phyloP scores from a whole-genome alignment of 2,888 invertebrate species.

The Brenthis hecate region DNA sequence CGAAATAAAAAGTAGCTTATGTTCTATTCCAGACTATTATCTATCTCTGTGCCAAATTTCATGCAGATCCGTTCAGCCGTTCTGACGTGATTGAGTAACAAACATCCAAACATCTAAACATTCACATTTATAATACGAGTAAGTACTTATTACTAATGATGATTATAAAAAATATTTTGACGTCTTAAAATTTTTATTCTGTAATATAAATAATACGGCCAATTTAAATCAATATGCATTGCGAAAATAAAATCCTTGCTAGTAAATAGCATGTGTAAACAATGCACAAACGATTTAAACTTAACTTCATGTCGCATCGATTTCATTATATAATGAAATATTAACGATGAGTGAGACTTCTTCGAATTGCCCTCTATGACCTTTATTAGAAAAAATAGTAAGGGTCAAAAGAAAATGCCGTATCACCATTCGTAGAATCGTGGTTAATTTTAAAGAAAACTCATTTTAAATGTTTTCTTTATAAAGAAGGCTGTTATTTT shows the following conservation, averaged over 20 bases:
- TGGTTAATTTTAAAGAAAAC: conserved; percentile 3
- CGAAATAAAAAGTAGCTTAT: no score
- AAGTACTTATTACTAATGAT: no score
- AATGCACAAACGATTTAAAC: conserved; percentile 6
- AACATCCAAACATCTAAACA: no score
- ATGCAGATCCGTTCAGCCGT: no score
- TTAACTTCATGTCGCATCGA: neutral
- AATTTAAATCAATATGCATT: neutral
- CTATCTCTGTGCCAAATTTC: no score
- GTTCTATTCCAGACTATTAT: no score
- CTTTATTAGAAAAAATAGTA: conserved; percentile 18
- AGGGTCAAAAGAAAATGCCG: conserved; percentile 6
- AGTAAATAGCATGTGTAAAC: conserved; percentile 1
- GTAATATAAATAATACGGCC: neutral
- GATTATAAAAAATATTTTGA: no score
- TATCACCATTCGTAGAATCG: neutral
- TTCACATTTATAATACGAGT: no score
- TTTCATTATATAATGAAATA: conserved; percentile 16
- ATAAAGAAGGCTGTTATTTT: neutral
- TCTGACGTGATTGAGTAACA: no score
- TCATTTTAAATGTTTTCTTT: neutral
- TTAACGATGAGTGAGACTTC: conserved; percentile 16
- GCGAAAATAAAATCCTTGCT: neutral
- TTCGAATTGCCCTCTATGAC: conserved; percentile 12
- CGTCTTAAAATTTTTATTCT: no score